phyloP scores from a whole-genome alignment of 2,113 vertebrate species.

The Onychostruthus taczanowskii region DNA sequence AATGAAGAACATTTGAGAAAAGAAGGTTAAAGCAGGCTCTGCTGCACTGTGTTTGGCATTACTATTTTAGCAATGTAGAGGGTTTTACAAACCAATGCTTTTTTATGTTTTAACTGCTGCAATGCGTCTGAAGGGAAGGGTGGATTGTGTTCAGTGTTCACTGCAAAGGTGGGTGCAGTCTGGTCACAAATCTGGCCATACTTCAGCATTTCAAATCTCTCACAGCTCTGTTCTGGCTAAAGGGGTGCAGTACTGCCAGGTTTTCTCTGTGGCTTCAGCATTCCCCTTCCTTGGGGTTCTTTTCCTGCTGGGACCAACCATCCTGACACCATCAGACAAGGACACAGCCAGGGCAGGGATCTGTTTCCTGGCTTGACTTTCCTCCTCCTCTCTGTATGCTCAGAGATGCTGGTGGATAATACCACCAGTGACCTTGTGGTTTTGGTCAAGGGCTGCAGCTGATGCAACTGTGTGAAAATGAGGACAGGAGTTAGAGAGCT shows the following conservation, averaged over 20 bases:
- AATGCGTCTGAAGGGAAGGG: neutral
- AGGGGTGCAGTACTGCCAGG: neutral
- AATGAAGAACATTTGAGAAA: slow-evolving; percentile 15
- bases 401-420: neutral
- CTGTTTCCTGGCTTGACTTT: neutral
- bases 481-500: neutral
- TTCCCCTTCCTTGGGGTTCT: neutral
- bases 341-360: neutral
- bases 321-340: neutral
- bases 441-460: neutral
- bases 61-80: neutral
- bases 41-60: neutral
- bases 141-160: neutral
- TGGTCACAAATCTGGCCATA: neutral
- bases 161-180: neutral
- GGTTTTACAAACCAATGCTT: neutral
- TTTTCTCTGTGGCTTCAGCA: neutral
- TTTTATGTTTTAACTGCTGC: neutral
- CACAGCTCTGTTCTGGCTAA: neutral
- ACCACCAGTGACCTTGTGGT: neutral
- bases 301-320: neutral
- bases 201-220: neutral
- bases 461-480: neutral
- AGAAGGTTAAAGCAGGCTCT: slow-evolving; percentile 14
- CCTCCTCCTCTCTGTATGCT: fast-evolving